Evolutionary conservation across 2,113 vertebrate genomes (phyloP).

Genomic region (Galeopterus variegatus): DNA sequence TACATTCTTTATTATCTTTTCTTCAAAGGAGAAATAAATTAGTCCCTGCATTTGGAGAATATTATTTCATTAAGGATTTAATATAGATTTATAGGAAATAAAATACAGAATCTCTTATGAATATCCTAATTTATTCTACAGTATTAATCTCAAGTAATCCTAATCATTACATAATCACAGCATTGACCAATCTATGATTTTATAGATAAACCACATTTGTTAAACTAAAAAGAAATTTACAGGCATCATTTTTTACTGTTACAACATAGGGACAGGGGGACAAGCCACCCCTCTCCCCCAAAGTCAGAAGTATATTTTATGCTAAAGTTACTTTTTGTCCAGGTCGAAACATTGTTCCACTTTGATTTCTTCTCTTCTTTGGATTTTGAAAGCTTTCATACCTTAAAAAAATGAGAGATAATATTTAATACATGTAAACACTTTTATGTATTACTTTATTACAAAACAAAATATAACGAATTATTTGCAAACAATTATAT

Average conservation of each 20-base stretch:
- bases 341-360: constrained; percentile 88
- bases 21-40: constrained; percentile 61
- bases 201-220: constrained; percentile 79
- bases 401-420: constrained; percentile 85
- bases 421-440: constrained; percentile 56
- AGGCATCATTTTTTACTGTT: constrained; percentile 64
- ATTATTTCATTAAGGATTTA: constrained; percentile 85
- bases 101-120: constrained; percentile 75
- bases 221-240: constrained; percentile 75
- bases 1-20: background rate
- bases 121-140: constrained; percentile 79
- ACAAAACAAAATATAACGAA: constrained; percentile 34
- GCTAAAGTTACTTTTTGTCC: constrained; percentile 96
- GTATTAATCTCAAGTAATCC: constrained; percentile 79
- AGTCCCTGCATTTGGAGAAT: background rate
- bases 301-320: constrained; percentile 80
- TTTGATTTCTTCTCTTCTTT: constrained; percentile 89
- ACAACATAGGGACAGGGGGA: constrained; percentile 62
- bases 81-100: constrained; percentile 83
- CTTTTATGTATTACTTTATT: background rate
- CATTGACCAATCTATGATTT: constrained; percentile 81
- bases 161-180: constrained; percentile 74
- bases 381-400: constrained; percentile 93
- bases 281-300: too few species aligned
- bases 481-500: constrained; percentile 40